Conservation (phyloP, 2,888 invertebrate species). For the Hydriomena furcata region DNA sequence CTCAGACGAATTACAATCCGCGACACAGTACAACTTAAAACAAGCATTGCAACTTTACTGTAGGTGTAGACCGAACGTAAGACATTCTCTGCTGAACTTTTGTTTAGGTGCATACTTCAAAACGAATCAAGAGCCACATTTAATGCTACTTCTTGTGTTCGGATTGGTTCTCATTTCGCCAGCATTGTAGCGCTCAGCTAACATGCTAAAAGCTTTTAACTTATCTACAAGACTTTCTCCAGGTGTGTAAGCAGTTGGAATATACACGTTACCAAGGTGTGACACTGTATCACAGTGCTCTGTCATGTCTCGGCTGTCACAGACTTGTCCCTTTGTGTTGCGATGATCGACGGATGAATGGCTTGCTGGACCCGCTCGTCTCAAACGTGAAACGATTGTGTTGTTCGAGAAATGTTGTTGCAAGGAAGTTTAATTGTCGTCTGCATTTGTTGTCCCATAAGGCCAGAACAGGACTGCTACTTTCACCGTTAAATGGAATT, state of each 20-base stretch:
- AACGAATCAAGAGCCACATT: no score
- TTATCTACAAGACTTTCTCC: not conserved
- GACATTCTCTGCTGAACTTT: no score
- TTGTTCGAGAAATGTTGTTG: slow-evolving; percentile 14
- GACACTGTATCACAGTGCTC: slow-evolving; percentile 21
- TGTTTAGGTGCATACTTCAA: no score
- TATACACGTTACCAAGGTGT: slow-evolving; percentile 19
- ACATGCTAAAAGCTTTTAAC: no score
- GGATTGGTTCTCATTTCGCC: not conserved
- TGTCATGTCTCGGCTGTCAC: slow-evolving; percentile 30
- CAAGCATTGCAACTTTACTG: slow-evolving; percentile 16
- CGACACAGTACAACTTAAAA: slow-evolving; percentile 7
- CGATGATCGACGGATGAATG: slow-evolving; percentile 66
- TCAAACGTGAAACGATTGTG: slow-evolving; percentile 29
- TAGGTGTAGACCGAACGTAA: no score
- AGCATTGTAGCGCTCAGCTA: no score
- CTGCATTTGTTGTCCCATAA: slow-evolving; percentile 6
- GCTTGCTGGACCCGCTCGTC: slow-evolving; percentile 35
- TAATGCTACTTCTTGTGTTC: no score
- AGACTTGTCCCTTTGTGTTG: slow-evolving; percentile 44
- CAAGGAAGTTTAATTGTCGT: slow-evolving; percentile 24
- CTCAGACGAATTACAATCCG: slow-evolving; percentile 46
- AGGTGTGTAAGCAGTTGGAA: not conserved
- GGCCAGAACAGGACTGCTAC: not conserved
- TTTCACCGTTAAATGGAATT: no score